phyloP scores from a whole-genome alignment of 2,113 vertebrate genomes.

The Tachycineta bicolor region DNA sequence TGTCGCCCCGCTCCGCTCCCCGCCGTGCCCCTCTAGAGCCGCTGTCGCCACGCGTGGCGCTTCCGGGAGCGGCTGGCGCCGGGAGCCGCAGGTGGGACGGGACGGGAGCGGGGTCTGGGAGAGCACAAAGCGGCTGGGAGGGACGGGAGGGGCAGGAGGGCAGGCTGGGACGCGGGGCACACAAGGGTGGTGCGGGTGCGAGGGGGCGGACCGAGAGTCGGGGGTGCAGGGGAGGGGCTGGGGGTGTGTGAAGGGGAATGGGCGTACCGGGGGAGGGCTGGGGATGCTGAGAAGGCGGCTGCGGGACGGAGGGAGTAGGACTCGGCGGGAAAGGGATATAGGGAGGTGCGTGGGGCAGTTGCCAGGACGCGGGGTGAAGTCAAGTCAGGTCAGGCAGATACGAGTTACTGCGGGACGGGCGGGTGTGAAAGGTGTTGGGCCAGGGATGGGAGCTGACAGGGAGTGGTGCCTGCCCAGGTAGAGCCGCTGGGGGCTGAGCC shows the following conservation, averaged over 20 bases:
- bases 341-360: background rate
- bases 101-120: too few species aligned
- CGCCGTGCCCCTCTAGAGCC: background rate
- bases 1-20: accelerated
- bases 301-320: background rate
- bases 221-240: background rate
- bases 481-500: background rate
- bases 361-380: background rate
- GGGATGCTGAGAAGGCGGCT: background rate
- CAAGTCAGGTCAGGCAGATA: background rate
- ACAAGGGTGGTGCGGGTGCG: too few species aligned
- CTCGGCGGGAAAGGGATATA: too few species aligned
- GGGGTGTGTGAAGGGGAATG: too few species aligned
- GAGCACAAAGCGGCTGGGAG: too few species aligned
- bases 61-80: background rate
- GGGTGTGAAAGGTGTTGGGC: background rate
- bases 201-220: background rate
- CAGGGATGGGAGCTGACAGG: accelerated
- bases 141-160: accelerated
- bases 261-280: background rate
- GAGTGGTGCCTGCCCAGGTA: accelerated
- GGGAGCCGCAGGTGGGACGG: background rate
- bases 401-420: accelerated
- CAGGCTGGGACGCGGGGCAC: too few species aligned
- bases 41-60: background rate